Evolutionary conservation across 2,888 invertebrate species (phyloP), one percentile per base, ranked within the genome.

Genomic region (Idaea aversata): DNA sequence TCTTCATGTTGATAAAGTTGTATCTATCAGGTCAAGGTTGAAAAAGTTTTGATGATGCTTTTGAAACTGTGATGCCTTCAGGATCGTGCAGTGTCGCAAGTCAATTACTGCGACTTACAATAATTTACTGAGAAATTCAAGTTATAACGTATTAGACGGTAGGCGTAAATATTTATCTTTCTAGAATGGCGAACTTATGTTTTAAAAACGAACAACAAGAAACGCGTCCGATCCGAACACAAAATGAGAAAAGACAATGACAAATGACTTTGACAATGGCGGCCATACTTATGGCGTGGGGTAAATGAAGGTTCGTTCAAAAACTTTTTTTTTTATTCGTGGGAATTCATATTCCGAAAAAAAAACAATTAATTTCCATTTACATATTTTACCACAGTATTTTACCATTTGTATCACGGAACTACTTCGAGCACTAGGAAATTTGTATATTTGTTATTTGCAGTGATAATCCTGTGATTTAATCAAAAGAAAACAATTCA

Each of bases 1-100:
- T 92, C 88, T 92, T 92, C 92, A 92, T 92, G 67, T 78, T 90
- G 77, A 78, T 69, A 74, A 83, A 81, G 77, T 81, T 82, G 10
- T 47, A 47, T 47, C 70, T 72, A 72, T 62, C 77, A 65, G 77
- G 79, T 82, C 81, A 81, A 80, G 78, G 77, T 74, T 75, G 66
- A 67, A 73, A 77, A 76, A 75, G 68, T 76, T 74, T 66, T 58
- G 59, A 6, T 34, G 47, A 47, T 47, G 47, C 47, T 47, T 47
- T 47, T 13, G 13, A 47, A 47, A 47, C 47, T 47, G 47, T 10
- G 47, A 47, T 7, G 47, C 10, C 47, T 47, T 47, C 47, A 47
- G 47, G 47, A 47, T 10, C 47, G 47, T 13, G 47, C 47, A 47
- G 13, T 13, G 13, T 10, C 10, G 47, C 13, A 47, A 47, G 47